A percentile compares a stretch with the other conserved stretches of the same genome.
phyloP scores from a whole-genome alignment of 2,797 vertebrate genomes.

The Ptychobarbus kaznakovi region DNA sequence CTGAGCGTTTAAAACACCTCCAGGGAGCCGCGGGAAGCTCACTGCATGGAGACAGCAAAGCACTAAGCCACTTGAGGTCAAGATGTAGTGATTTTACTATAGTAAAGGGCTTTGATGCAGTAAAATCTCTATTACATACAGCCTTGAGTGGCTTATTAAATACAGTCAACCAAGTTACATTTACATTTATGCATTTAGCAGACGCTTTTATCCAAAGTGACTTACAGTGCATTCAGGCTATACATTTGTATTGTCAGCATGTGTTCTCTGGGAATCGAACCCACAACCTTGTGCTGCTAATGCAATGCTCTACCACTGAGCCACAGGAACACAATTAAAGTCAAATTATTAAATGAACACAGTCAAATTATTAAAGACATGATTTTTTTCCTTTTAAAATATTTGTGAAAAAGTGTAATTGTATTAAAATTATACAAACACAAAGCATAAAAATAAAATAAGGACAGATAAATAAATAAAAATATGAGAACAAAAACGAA shows the following conservation, averaged over 20 bases:
- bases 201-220: too few relatives aligned
- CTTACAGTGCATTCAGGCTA: too few relatives aligned
- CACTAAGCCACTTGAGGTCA: neutral
- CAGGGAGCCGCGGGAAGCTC: neutral
- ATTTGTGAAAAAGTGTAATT: neutral
- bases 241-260: too few relatives aligned
- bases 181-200: too few relatives aligned
- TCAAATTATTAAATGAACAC: too few relatives aligned
- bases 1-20: conserved; percentile 19
- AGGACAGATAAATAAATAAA: neutral
- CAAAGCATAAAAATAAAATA: neutral
- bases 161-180: neutral
- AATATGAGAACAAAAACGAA: neutral
- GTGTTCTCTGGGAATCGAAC: too few relatives aligned
- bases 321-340: too few relatives aligned
- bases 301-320: too few relatives aligned
- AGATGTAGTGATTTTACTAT: neutral
- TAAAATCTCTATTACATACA: neutral
- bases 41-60: neutral
- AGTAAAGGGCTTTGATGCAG: neutral
- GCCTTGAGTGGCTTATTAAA: neutral
- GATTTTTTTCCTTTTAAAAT: neutral
- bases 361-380: neutral
- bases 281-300: too few relatives aligned
- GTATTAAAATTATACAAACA: neutral